phyloP scores from a whole-genome alignment of 2,113 vertebrate genomes.

The Diglossa brunneiventris region DNA sequence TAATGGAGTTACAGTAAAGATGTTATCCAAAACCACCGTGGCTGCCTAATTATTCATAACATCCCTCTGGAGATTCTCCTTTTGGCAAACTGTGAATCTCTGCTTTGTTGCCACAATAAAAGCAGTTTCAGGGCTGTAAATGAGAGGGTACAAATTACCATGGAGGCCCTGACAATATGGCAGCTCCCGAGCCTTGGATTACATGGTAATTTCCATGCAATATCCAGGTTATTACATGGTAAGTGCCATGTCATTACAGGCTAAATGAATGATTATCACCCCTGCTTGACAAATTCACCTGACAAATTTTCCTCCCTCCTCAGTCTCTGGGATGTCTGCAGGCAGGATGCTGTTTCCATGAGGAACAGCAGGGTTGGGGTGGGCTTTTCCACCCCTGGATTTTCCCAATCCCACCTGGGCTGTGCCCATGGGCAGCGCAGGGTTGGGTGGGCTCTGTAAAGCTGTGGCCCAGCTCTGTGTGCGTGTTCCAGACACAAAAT shows the following conservation, averaged over 20 bases:
- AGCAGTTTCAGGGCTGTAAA: constrained; percentile 42
- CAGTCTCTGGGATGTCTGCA: not conserved
- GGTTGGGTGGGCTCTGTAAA: not conserved
- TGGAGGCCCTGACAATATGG: constrained; percentile 35
- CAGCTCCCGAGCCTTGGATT: constrained; percentile 42
- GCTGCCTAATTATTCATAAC: constrained; percentile 58
- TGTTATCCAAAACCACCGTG: constrained; percentile 54
- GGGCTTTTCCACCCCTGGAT: not conserved
- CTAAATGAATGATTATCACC: constrained; percentile 60
- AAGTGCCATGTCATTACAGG: constrained; percentile 54
- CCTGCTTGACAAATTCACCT: constrained; percentile 53
- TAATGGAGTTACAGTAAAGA: constrained; percentile 62
- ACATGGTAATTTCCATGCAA: constrained; percentile 63
- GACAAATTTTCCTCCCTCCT: not conserved
- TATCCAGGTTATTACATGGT: constrained; percentile 57
- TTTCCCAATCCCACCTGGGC: not conserved
- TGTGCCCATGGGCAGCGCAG: not conserved
- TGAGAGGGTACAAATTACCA: constrained; percentile 54
- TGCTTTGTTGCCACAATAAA: constrained; percentile 61
- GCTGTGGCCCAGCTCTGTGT: not conserved
- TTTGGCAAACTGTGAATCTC: constrained; percentile 46
- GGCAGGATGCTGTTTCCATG: not conserved
- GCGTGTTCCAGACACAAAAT: not conserved
- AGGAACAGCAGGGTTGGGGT: fast-evolving
- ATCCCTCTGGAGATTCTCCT: constrained; percentile 54